Evolutionary conservation across 2,888 invertebrate species (phyloP).

Genomic region (Platycheirus rosarum): DNA sequence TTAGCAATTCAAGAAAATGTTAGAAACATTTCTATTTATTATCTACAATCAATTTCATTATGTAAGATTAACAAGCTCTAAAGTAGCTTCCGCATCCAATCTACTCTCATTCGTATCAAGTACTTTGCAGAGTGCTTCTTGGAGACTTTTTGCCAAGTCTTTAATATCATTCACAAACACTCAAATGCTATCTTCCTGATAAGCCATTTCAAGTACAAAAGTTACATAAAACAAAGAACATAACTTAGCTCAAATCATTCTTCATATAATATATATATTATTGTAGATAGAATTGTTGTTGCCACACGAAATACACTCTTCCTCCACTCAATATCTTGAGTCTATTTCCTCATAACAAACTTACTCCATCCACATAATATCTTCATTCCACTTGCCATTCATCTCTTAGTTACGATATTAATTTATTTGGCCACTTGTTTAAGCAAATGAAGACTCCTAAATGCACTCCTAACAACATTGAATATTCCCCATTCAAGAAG

Average conservation of each 20-base stretch:
- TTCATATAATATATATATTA: too few species aligned
- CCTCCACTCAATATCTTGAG: constrained; percentile 34
- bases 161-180: neutral
- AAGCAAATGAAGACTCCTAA: constrained; percentile 26
- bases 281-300: too few species aligned
- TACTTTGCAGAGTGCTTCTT: too few species aligned
- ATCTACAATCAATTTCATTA: too few species aligned
- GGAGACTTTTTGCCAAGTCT: too few species aligned
- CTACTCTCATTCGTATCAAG: too few species aligned
- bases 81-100: too few species aligned
- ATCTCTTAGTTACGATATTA: constrained; percentile 35
- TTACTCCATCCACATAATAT: constrained; percentile 48
- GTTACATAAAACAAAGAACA: neutral
- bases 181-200: neutral
- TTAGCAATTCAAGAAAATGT: too few species aligned
- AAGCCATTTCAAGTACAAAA: constrained; percentile 11
- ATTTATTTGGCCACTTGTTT: constrained; percentile 51
- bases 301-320: neutral
- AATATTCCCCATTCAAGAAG: neutral
- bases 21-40: too few species aligned
- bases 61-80: too few species aligned
- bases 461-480: constrained; percentile 12
- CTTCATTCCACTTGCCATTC: too few species aligned
- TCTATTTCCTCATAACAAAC: constrained; percentile 24
- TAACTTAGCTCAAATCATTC: neutral